Conservation (phyloP, 2,888 invertebrate genomes). For the Aphrophora alni region DNA sequence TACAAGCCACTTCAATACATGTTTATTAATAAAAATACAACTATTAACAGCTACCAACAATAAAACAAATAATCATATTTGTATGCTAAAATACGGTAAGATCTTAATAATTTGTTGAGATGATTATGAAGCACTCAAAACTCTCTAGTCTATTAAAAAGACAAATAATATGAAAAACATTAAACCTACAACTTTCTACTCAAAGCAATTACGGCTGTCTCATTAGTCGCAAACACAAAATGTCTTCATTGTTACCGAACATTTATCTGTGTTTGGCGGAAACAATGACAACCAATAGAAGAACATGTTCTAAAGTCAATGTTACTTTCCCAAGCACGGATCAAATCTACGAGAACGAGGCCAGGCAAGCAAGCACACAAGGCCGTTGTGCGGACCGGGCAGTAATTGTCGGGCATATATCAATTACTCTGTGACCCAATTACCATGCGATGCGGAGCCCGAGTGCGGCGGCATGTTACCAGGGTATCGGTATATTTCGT, state of each 20-base stretch:
- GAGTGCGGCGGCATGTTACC: neutral
- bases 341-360: neutral
- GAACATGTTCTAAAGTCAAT: no score
- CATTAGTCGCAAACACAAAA: neutral
- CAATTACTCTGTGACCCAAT: neutral
- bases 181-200: neutral
- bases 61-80: no score
- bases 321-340: neutral
- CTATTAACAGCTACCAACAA: no score
- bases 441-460: neutral
- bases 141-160: no score
- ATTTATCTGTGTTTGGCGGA: neutral
- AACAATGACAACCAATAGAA: neutral
- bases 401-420: neutral
- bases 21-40: no score
- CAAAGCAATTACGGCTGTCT: neutral
- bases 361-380: neutral
- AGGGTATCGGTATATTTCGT: no score
- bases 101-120: no score
- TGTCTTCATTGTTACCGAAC: neutral
- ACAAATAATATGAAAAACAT: no score
- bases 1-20: no score
- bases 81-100: no score
- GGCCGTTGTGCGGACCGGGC: no score
- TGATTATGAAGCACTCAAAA: no score